Evolutionary conservation across 2,888 invertebrate genomes (phyloP).

Genomic region (Drosophila birchii): DNA sequence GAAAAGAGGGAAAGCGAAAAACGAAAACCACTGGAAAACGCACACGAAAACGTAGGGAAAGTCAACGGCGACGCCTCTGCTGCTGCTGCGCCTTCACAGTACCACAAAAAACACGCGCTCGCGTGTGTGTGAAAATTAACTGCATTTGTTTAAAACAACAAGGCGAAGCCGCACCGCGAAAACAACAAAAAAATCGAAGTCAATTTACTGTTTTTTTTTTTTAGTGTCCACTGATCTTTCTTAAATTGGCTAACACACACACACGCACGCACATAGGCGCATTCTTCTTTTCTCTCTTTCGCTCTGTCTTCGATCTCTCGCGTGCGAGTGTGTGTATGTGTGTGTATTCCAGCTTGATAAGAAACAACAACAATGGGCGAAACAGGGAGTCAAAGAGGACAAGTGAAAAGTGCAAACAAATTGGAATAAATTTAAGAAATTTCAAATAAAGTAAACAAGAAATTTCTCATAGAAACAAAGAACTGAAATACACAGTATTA

Average conservation of each 20-base stretch:
- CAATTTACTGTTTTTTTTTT: constrained; percentile 14
- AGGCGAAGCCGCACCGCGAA: constrained; percentile 7
- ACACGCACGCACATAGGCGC: constrained; percentile 14
- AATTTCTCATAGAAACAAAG: constrained; percentile 4
- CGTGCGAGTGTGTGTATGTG: constrained; percentile 9
- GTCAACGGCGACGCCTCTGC: constrained; percentile 37
- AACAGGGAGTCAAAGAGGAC: constrained; percentile 5
- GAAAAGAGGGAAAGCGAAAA: constrained; percentile 22
- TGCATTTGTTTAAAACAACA: constrained; percentile 19
- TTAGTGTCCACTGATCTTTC: constrained; percentile 15
- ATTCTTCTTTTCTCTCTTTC: constrained; percentile 4
- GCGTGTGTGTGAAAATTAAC: constrained; percentile 36
- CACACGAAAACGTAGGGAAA: constrained; percentile 44
- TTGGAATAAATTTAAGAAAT: constrained; percentile 32
- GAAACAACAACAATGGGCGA: constrained; percentile 29
- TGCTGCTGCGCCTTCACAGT: constrained; percentile 26
- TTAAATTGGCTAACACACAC: constrained; percentile 36
- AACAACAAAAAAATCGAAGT: constrained; percentile 3
- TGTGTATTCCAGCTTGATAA: constrained; percentile 36
- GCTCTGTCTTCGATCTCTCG: constrained; percentile 15
- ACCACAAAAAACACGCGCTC: constrained; percentile 29
- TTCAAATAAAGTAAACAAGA: constrained; percentile 20
- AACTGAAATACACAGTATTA: background rate
- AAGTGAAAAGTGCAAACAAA: constrained; percentile 22
- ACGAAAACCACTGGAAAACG: constrained; percentile 35